phyloP scores from a whole-genome alignment of 1,140 invertebrate genomes.

The Frieseomelitta varia region DNA sequence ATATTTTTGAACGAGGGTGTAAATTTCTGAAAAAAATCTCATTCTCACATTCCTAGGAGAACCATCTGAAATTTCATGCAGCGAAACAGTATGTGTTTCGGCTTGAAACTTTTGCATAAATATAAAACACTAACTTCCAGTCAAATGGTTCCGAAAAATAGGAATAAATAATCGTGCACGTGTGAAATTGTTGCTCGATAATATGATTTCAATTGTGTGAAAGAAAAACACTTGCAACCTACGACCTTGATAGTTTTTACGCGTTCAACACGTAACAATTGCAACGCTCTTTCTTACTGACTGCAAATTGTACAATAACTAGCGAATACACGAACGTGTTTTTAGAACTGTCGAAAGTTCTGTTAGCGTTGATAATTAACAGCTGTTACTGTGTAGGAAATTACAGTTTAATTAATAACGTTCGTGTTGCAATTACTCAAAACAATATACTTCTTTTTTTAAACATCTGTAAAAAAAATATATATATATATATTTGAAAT shows the following conservation, averaged over 20 bases:
- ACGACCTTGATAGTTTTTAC: neutral
- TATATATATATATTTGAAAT: neutral
- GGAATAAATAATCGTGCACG: neutral
- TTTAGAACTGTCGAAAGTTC: neutral
- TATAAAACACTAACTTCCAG: neutral
- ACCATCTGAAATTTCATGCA: no score
- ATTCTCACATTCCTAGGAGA: no score
- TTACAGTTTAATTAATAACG: neutral
- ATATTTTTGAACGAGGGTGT: no score
- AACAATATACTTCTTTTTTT: neutral
- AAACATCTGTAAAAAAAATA: neutral
- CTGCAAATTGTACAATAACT: neutral
- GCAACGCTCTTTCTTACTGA: neutral
- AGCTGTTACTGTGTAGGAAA: neutral
- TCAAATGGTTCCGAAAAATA: no score
- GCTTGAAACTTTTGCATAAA: neutral
- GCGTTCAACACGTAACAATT: neutral
- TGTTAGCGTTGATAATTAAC: neutral
- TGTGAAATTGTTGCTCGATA: neutral
- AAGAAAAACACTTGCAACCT: neutral
- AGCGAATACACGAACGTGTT: neutral
- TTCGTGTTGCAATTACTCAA: neutral
- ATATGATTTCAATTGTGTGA: neutral
- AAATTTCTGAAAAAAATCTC: no score
- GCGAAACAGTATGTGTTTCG: neutral